Conservation (phyloP, 2,113 vertebrate species). For the Calyptommatus sinebrachiatus region DNA sequence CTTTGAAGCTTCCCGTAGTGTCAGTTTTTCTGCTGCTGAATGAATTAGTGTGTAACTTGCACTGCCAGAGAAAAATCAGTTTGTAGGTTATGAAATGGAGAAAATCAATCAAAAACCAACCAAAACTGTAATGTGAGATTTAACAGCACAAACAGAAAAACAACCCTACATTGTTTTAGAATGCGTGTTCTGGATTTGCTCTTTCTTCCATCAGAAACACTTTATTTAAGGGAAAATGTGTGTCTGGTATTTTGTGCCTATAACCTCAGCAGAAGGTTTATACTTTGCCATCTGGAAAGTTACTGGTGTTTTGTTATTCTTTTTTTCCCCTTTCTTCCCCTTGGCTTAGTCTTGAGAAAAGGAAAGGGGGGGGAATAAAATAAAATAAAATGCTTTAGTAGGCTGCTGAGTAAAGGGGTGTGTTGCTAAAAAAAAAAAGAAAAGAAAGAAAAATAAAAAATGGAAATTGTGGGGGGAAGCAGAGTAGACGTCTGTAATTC, state of each 20-base stretch:
- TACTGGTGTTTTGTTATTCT: conserved; percentile 45
- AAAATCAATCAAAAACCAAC: conserved; percentile 35
- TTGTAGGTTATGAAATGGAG: conserved; percentile 43
- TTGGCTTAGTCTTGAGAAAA: conserved; percentile 61
- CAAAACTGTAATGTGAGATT: conserved; percentile 32
- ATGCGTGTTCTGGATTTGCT: conserved; percentile 28
- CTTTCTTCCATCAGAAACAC: conserved; percentile 54
- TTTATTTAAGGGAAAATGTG: conserved; percentile 61
- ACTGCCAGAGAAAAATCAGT: conserved; percentile 42
- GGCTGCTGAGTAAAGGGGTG: conserved; percentile 28
- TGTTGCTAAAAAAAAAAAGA: conserved; percentile 54
- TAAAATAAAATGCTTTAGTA: conserved; percentile 42
- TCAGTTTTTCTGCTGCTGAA: conserved; percentile 31
- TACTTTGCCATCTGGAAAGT: conserved; percentile 72
- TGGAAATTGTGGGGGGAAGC: conserved; percentile 4
- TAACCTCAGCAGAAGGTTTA: conserved; percentile 74
- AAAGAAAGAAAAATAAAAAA: conserved; percentile 51
- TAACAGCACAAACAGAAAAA: background rate
- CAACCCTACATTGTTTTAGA: conserved; percentile 52
- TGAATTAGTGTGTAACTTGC: conserved; percentile 28
- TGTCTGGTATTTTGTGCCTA: conserved; percentile 69
- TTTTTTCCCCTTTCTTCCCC: background rate
- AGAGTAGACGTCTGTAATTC: conserved; percentile 39
- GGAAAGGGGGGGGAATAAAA: conserved; percentile 59
- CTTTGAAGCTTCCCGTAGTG: conserved; percentile 20